A percentile compares a stretch with the other conserved stretches of the same genome.
These are phyloP conservation scores for Pimpla rufipes DNA, from an alignment of 2,888 invertebrate genomes.

Conservation along the genomic window DNA sequence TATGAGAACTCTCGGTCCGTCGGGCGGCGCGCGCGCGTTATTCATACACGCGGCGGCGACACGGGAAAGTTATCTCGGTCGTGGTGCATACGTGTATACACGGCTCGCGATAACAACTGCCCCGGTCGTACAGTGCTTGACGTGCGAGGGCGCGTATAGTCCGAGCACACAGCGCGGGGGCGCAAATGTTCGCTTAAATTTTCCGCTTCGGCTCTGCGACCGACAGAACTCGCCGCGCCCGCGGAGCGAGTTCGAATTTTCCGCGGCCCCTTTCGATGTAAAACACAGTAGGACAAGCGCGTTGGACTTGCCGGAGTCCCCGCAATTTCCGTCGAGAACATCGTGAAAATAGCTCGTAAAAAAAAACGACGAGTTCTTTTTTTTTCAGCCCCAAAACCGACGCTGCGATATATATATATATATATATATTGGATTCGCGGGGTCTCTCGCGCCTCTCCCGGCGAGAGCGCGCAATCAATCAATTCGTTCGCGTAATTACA, in stretches of 20 bases:
- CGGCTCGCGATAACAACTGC: not conserved
- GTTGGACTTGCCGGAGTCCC: not conserved
- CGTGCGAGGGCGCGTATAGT: not conserved
- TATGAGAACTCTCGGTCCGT: not conserved
- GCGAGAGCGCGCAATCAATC: conserved; percentile 1
- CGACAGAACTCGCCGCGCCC: not conserved
- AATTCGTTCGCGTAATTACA: conserved; percentile 1
- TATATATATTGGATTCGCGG: not conserved
- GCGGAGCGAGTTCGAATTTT: not conserved
- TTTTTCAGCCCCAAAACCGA: not conserved
- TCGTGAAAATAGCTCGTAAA: not conserved
- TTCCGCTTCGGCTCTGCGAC: not conserved
- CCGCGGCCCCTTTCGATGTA: not conserved
- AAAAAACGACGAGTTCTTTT: not conserved
- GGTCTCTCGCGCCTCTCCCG: not conserved
- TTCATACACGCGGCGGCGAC: not conserved
- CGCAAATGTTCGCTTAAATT: not conserved
- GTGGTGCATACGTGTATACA: not conserved
- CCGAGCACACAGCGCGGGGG: not conserved
- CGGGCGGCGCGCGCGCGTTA: not conserved
- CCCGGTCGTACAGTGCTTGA: not conserved
- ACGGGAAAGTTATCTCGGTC: conserved; percentile 8
- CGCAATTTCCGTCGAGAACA: not conserved
- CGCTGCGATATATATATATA: too few relatives aligned
- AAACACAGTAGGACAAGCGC: not conserved